Base-by-base conservation (phyloP, 2,113 vertebrate species). In the Zosterops borbonicus region DNA sequence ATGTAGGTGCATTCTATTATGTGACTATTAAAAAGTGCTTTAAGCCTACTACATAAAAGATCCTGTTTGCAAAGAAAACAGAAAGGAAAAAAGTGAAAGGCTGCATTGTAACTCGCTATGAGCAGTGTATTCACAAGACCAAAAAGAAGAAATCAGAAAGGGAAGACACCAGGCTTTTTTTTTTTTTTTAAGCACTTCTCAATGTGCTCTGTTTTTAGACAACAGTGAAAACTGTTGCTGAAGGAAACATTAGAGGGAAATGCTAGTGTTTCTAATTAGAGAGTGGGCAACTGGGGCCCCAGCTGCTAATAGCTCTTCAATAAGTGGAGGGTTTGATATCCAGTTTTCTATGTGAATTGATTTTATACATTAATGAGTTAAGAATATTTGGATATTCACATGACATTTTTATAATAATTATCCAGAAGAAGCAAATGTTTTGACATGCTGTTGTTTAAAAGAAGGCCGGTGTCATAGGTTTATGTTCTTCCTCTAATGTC, bases 251-350 rank as follows among this genome's bases (percentile, higher is more conserved):
- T 71, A 15, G 27, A 87, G 47, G 29, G 49, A 56, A 74, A 64
- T 60, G 25, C 62, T 78, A 9, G 41, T 79, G 60, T 85, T 94
- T 47, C 67, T 96, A 90, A 74, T 94, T 86, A 93, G 89, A 87
- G 59, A 75, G 49, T 46, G 69, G 68, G 55, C 82, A 90, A 20
- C 22, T 69, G 70, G 50, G 62, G 41, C 3, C 12, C 27, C 58
- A 76, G 59, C 80, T 83, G 91, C 75, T 91, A 76, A 50, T 77
- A 62, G 42, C 44, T 77, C 80, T 41, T 55, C 37, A 63, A 23
- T 79, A 88, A 77, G 93, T 28, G 44, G 14, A 53, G 16, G n/a
- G 17, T 33, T 87, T 91, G 53, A 15, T 86, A 31, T 0, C 74
- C 49, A 17, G 14, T 63, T 83, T 85, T 76, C 21, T 71, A 3